These are phyloP conservation scores for Amiota minor DNA, from an alignment of 2,888 invertebrate species.

Conservation along the genomic window DNA sequence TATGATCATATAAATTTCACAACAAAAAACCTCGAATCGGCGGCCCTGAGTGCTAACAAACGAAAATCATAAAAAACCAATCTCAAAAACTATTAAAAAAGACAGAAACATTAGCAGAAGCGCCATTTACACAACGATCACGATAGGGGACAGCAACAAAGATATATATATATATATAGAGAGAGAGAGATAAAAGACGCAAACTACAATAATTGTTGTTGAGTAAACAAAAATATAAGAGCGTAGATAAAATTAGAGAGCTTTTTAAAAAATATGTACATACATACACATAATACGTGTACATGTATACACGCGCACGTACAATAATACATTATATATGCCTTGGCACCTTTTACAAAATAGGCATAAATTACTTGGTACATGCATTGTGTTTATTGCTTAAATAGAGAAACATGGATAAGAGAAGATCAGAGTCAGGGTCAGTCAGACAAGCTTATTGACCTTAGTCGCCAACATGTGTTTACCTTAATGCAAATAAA, in stretches of 20 bases:
- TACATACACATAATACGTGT: not conserved
- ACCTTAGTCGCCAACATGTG: constrained; percentile 18
- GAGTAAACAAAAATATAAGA: not conserved
- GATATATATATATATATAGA: constrained; percentile 33
- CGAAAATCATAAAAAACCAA: constrained; percentile 41
- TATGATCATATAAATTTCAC: constrained; percentile 5
- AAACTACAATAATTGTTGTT: constrained; percentile 20
- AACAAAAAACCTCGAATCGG: constrained; percentile 71
- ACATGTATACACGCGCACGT: too few relatives aligned
- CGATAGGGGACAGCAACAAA: not conserved
- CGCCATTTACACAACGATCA: constrained; percentile 42
- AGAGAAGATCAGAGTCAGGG: constrained; percentile 69
- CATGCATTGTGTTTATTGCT: constrained; percentile 39
- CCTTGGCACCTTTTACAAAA: constrained; percentile 10
- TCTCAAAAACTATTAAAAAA: constrained; percentile 42
- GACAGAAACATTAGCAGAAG: constrained; percentile 32
- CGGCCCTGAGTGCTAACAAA: constrained; percentile 71
- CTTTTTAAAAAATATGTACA: not conserved
- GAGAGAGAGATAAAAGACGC: constrained; percentile 34
- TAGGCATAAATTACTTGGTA: constrained; percentile 30
- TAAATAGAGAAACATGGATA: constrained; percentile 36
- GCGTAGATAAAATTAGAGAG: not conserved
- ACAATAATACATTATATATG: not conserved
- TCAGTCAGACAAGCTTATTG: constrained; percentile 49
- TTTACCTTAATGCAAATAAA: not conserved